phyloP scores from a whole-genome alignment of 2,113 vertebrate species.

The Heloderma charlesbogerti region DNA sequence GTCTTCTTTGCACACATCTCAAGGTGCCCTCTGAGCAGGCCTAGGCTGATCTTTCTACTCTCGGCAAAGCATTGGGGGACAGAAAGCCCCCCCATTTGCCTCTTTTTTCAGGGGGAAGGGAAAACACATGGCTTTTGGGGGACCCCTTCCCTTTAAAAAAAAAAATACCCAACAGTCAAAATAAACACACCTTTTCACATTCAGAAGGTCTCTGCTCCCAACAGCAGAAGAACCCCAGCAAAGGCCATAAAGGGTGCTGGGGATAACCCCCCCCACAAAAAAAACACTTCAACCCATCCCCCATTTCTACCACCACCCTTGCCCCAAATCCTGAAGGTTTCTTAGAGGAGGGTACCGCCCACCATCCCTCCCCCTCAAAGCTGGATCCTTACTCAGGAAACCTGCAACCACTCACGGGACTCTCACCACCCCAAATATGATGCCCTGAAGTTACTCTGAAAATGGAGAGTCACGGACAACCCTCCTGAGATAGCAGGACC shows the following conservation, averaged over 20 bases:
- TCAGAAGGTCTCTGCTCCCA: background rate
- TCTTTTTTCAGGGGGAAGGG: background rate
- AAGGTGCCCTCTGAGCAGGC: slow-evolving; percentile 65
- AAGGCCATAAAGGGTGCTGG: too few relatives aligned
- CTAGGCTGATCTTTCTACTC: background rate
- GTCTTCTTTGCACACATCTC: background rate
- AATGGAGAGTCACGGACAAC: too few relatives aligned
- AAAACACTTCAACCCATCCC: background rate
- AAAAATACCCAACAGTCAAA: background rate
- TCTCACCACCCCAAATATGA: too few relatives aligned
- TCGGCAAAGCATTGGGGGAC: background rate
- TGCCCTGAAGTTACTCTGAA: too few relatives aligned
- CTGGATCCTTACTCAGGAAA: background rate
- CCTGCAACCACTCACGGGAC: too few relatives aligned
- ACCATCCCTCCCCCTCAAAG: background rate
- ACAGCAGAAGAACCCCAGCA: too few relatives aligned
- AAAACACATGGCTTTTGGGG: background rate
- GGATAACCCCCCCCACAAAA: too few relatives aligned
- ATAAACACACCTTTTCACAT: background rate
- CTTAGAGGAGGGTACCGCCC: background rate
- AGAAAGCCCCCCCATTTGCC: background rate
- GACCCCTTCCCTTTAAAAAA: background rate
- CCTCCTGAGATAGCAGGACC: too few relatives aligned
- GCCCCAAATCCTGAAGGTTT: background rate
- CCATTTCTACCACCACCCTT: background rate